Conservation (phyloP, 2,797 vertebrate genomes). For the Erpetoichthys calabaricus region DNA sequence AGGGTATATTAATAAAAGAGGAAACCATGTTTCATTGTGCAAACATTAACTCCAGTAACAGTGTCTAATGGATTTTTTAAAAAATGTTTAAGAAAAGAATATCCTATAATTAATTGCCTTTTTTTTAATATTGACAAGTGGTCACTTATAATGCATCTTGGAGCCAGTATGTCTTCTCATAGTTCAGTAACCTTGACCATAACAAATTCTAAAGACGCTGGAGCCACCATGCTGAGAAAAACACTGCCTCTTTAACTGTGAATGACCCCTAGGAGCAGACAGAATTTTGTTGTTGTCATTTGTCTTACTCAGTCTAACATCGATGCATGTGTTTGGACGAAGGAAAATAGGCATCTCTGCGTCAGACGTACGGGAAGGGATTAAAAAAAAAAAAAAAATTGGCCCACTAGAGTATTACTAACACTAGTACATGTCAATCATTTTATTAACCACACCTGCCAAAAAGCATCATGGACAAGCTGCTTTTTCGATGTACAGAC, state of each 20-base stretch:
- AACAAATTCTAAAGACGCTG: slow-evolving; percentile 42
- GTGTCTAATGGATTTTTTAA: too few species aligned
- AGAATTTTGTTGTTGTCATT: slow-evolving; percentile 25
- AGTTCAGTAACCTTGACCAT: slow-evolving; percentile 41
- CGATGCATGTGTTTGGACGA: slow-evolving; percentile 25
- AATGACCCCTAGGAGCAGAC: neutral
- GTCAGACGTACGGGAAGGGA: neutral
- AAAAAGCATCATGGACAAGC: neutral
- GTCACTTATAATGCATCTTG: slow-evolving; percentile 17
- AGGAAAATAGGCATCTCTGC: neutral
- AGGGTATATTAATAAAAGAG: too few species aligned
- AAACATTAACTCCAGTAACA: too few species aligned
- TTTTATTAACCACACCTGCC: neutral
- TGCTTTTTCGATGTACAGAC: neutral
- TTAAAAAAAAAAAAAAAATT: neutral
- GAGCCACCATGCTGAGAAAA: slow-evolving; percentile 34
- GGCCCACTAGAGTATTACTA: neutral
- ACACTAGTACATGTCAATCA: slow-evolving; percentile 4
- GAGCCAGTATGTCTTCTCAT: slow-evolving; percentile 4
- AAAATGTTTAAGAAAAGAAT: too few species aligned
- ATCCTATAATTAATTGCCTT: neutral
- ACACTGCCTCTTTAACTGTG: slow-evolving; percentile 11
- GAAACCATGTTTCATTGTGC: too few species aligned
- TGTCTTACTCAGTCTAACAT: slow-evolving; percentile 32
- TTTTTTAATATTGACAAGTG: slow-evolving; percentile 15